A percentile compares a stretch with the other conserved stretches of the same genome.
These are phyloP conservation scores for Blastobasis adustella DNA, from an alignment of 2,888 invertebrate genomes.

Conservation along the genomic window DNA sequence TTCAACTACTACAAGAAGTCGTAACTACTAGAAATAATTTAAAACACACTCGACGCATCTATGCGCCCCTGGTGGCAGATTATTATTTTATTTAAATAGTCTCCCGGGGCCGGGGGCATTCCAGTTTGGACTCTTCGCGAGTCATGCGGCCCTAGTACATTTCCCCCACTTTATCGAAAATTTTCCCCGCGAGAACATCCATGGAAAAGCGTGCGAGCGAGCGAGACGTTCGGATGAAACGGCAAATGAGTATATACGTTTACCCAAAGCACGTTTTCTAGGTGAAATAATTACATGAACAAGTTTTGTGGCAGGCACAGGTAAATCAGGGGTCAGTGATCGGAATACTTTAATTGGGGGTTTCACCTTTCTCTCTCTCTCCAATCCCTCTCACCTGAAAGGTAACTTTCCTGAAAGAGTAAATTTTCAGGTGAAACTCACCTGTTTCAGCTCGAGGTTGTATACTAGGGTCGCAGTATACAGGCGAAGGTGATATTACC, in stretches of 20 bases:
- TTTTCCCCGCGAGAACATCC: slow-evolving; percentile 34
- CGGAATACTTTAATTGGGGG: too few relatives aligned
- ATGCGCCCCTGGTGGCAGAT: slow-evolving; percentile 41
- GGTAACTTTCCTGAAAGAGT: slow-evolving; percentile 1
- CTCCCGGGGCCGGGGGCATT: slow-evolving; percentile 16
- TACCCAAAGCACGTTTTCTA: too few relatives aligned
- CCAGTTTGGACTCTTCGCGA: slow-evolving; percentile 16
- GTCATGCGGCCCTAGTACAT: slow-evolving; percentile 42
- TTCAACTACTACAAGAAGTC: slow-evolving; percentile 13
- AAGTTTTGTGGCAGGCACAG: too few relatives aligned
- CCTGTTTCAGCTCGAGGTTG: slow-evolving; percentile 51
- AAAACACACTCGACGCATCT: slow-evolving; percentile 17
- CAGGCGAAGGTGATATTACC: slow-evolving; percentile 26
- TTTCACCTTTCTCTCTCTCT: too few relatives aligned
- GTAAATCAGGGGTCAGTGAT: too few relatives aligned
- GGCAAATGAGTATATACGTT: too few relatives aligned
- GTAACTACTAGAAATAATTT: slow-evolving; percentile 24
- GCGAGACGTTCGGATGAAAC: too few relatives aligned
- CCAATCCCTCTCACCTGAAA: slow-evolving; percentile 5
- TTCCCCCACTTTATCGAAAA: slow-evolving; percentile 61
- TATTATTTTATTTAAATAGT: slow-evolving; percentile 59
- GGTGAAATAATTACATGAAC: too few relatives aligned
- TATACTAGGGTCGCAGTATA: slow-evolving; percentile 48
- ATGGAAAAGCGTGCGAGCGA: too few relatives aligned
- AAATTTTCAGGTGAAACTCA: slow-evolving; percentile 36